phyloP scores from a whole-genome alignment of 2,797 vertebrate species.

The Danio aesculapii region DNA sequence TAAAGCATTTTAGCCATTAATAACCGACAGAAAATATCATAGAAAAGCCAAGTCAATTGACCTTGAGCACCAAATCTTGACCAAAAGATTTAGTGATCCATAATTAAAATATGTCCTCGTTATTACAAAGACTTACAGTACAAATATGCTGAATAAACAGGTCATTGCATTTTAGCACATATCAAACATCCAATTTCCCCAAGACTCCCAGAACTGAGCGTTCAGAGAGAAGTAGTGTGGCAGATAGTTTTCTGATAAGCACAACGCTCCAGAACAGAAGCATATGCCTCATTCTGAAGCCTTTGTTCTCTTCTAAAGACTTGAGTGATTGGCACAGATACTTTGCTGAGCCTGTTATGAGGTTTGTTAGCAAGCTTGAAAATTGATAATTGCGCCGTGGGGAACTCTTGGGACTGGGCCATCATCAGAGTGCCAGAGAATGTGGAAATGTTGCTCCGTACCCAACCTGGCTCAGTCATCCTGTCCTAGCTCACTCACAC shows the following conservation, averaged over 20 bases:
- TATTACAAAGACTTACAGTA: not conserved
- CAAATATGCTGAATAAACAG: not conserved
- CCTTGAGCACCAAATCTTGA: too few species aligned
- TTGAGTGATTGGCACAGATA: conserved; percentile 39
- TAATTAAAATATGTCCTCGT: not conserved
- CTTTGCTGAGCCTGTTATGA: conserved; percentile 47
- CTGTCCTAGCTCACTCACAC: not conserved
- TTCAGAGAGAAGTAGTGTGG: not conserved
- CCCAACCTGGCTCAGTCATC: conserved; percentile 6
- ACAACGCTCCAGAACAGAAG: not conserved
- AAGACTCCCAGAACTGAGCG: not conserved
- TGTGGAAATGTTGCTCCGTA: conserved; percentile 15
- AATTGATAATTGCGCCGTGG: conserved; percentile 51
- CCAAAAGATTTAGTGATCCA: too few species aligned
- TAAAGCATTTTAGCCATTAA: too few species aligned
- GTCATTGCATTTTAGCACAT: not conserved
- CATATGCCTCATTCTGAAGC: not conserved
- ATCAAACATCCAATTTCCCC: not conserved
- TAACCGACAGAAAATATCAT: too few species aligned
- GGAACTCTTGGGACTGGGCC: conserved; percentile 42
- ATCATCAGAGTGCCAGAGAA: conserved; percentile 7
- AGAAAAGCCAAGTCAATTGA: too few species aligned
- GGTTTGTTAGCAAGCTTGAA: conserved; percentile 51
- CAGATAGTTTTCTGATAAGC: not conserved
- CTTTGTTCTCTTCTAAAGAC: conserved; percentile 44